A percentile compares a stretch with the other conserved stretches of the same genome.
phyloP scores from a whole-genome alignment of 2,888 invertebrate species.

The Conops quadrifasciatus region DNA sequence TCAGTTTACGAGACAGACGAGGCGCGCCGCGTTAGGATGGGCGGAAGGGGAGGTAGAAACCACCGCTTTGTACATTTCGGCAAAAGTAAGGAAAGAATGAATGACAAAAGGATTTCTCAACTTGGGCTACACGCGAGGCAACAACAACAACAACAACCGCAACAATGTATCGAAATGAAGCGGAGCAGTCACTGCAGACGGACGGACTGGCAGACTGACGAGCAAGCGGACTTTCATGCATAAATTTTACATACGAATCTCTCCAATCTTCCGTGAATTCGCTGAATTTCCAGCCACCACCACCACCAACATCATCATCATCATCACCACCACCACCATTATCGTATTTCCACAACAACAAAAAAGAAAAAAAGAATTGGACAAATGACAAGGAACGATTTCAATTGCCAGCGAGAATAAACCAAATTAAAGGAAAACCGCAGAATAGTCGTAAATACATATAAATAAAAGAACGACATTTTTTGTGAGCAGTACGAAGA shows the following conservation, averaged over 20 bases:
- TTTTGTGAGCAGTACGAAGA: too few relatives aligned
- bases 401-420: too few relatives aligned
- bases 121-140: background rate
- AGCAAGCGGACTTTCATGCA: too few relatives aligned
- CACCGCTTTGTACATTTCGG: background rate
- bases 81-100: background rate
- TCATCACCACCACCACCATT: too few relatives aligned
- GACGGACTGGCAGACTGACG: background rate
- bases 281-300: too few relatives aligned
- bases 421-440: too few relatives aligned
- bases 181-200: background rate
- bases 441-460: too few relatives aligned
- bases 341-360: conserved; percentile 1
- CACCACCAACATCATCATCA: background rate
- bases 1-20: too few relatives aligned
- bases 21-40: too few relatives aligned
- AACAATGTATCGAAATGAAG: conserved; percentile 10
- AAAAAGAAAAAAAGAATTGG: background rate
- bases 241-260: too few relatives aligned
- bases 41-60: conserved; percentile 22
- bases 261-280: too few relatives aligned
- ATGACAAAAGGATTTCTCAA: background rate
- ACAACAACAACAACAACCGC: conserved; percentile 14
- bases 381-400: background rate
- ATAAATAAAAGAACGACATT: too few relatives aligned